phyloP scores from a whole-genome alignment of 2,888 invertebrate species.

The Lydus trimaculatus region DNA sequence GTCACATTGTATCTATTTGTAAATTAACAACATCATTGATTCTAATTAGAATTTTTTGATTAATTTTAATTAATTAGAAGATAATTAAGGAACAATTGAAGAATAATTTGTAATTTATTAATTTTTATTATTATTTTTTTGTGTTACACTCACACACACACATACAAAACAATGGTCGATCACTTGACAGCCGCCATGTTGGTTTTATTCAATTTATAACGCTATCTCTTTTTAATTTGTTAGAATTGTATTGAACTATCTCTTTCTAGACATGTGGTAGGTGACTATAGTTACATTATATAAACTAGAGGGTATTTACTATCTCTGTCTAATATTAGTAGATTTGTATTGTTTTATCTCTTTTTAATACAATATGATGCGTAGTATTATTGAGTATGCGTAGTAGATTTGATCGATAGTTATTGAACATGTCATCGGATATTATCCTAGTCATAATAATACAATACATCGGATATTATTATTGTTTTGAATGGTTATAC shows the following conservation, averaged over 20 bases:
- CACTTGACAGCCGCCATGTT: too few relatives aligned
- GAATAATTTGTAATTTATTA: too few relatives aligned
- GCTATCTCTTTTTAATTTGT: conserved; percentile 28
- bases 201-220: conserved; percentile 11
- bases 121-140: too few relatives aligned
- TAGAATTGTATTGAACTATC: conserved; percentile 25
- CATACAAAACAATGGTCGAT: too few relatives aligned
- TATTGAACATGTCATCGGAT: not conserved
- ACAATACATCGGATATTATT: not conserved
- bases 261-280: conserved; percentile 11
- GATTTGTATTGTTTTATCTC: not conserved
- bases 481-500: not conserved
- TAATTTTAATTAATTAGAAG: too few relatives aligned
- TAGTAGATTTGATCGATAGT: not conserved
- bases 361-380: not conserved
- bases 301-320: not conserved
- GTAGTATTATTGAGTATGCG: not conserved
- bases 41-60: too few relatives aligned
- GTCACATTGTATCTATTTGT: not conserved
- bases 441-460: not conserved
- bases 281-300: not conserved
- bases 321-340: not conserved
- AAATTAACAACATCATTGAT: not conserved
- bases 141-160: too few relatives aligned
- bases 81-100: too few relatives aligned